These are phyloP conservation scores for Saturnia pavonia DNA, from an alignment of 2,888 invertebrate species.

Conservation along the genomic window DNA sequence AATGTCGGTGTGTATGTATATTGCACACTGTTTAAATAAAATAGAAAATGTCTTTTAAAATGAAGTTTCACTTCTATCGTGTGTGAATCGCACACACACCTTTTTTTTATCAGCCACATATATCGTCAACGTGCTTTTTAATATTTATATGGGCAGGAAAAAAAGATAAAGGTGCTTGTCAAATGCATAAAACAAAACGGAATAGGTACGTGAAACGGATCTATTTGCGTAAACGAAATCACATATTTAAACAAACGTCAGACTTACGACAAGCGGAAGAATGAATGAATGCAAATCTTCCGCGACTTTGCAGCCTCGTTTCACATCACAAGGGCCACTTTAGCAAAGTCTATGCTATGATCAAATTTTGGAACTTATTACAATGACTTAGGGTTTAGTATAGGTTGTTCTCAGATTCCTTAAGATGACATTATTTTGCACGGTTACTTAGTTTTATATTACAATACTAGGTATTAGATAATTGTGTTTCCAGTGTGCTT, in stretches of 20 bases:
- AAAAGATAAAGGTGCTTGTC: neutral
- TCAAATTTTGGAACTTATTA: neutral
- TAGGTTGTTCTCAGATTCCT: neutral
- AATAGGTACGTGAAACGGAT: conserved; percentile 19
- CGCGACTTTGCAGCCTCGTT: conserved; percentile 44
- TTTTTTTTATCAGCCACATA: neutral
- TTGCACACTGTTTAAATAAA: no score
- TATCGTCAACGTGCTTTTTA: neutral
- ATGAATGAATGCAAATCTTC: conserved; percentile 59
- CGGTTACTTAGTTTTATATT: neutral
- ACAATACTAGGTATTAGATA: neutral
- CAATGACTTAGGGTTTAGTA: neutral
- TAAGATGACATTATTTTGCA: neutral
- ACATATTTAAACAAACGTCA: conserved; percentile 68
- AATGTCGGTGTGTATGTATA: no score
- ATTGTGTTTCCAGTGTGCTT: neutral
- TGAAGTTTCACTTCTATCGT: no score
- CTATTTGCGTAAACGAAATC: conserved; percentile 53
- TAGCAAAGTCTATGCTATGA: neutral
- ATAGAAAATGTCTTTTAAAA: no score
- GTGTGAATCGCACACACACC: no score
- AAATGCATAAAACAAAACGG: neutral
- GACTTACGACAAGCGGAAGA: conserved; percentile 50
- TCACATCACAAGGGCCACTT: conserved; percentile 34
- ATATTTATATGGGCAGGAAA: neutral